A percentile compares a stretch with the other conserved stretches of the same genome.
phyloP scores from a whole-genome alignment of 2,888 invertebrate species.

The Drosophila yooni region DNA sequence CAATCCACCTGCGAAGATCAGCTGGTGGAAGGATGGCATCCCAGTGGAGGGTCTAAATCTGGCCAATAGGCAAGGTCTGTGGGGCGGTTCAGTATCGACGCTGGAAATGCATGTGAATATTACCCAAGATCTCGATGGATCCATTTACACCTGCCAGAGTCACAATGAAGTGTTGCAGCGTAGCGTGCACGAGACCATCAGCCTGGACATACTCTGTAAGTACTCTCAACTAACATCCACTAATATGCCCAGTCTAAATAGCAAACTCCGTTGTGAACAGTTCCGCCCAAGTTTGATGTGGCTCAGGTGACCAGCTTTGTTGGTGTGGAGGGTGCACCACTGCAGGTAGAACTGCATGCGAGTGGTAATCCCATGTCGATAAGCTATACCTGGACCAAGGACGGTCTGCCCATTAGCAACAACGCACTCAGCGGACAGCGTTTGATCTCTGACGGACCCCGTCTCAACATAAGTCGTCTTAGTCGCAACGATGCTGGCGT shows the following conservation, averaged over 20 bases:
- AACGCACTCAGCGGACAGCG: constrained; percentile 76
- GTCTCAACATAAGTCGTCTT: constrained; percentile 81
- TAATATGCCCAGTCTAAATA: neutral
- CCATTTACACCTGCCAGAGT: constrained; percentile 83
- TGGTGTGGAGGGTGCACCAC: constrained; percentile 82
- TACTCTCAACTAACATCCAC: neutral
- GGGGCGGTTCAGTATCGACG: constrained; percentile 83
- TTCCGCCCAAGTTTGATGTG: constrained; percentile 82
- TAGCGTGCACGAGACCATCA: constrained; percentile 83
- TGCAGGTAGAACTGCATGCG: constrained; percentile 82
- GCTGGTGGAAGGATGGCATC: constrained; percentile 84
- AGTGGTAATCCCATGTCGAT: constrained; percentile 83
- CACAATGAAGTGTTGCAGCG: constrained; percentile 83
- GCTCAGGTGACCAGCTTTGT: constrained; percentile 76
- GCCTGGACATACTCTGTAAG: constrained; percentile 83
- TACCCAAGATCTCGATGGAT: constrained; percentile 83
- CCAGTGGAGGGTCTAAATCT: constrained; percentile 83
- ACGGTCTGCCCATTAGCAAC: constrained; percentile 82
- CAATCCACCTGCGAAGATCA: constrained; percentile 82
- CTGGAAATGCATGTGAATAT: constrained; percentile 82
- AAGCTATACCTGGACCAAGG: constrained; percentile 83
- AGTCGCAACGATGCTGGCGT: constrained; percentile 82
- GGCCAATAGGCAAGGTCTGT: constrained; percentile 82
- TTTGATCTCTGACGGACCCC: constrained; percentile 81
- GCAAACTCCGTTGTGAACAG: constrained; percentile 39